Base-by-base conservation (phyloP, 2,797 vertebrate species). In the Parambassis ranga region DNA sequence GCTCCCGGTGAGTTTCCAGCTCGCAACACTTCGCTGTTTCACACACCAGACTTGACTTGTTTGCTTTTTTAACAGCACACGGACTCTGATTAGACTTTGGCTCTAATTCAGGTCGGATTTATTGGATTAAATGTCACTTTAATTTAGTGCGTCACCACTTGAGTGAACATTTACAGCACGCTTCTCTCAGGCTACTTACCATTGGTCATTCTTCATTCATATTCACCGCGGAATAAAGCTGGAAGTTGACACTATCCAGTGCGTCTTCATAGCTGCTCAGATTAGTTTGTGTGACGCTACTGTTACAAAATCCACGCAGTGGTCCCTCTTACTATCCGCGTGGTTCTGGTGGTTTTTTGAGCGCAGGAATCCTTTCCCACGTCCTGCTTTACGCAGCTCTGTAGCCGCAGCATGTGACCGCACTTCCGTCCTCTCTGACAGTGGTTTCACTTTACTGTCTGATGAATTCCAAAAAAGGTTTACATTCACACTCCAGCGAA, bases 141-240 rank as follows among this genome's bases (percentile, higher is more conserved):
- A 13, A 24, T 8, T 23, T 47, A 23, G 60, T 75, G 79, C 79
- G 82, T 82, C 81, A 75, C 71, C 18, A 57, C 31, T 28, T 8
- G 26, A 16, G 27, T 43, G 4, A 7, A 42, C 33, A n/a, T 20
- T 4, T 7, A 28, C 59, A 1, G 2, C 7, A 0, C 44, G 13
- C 14, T 36, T 31, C 6, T 8, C 18, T 8, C n/a, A n/a, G n/a
- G n/a, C n/a, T 58, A 89, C 91, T 91, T 49, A 92, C 92, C 92
- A 93, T 93, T 90, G 83, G 88, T 92, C 90, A 92, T 92, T 91
- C 87, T 86, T 90, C 66, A 82, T 67, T 87, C 86, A 90, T 89
- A 15, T 60, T 90, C 86, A 60, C 77, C 57, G 60, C 64, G 63
- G 63, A 57, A 37, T 53, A 38, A 32, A 58, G 61, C 38, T 65